phyloP scores from a whole-genome alignment of 2,113 vertebrate species.

The Balaeniceps rex region DNA sequence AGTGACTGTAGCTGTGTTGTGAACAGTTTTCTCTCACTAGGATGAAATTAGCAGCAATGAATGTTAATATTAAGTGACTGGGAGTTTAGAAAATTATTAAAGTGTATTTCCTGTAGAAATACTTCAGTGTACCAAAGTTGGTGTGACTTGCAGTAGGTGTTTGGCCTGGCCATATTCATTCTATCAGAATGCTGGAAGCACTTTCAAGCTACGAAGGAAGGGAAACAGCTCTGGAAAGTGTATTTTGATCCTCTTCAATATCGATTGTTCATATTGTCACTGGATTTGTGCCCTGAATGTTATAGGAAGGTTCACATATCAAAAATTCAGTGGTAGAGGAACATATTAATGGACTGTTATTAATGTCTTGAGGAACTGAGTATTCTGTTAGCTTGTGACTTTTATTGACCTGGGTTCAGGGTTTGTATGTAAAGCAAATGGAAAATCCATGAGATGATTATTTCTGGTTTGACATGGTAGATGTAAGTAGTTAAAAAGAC shows the following conservation, averaged over 20 bases:
- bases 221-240: neutral
- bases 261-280: neutral
- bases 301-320: neutral
- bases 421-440: neutral
- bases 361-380: neutral
- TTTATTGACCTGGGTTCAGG: neutral
- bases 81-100: neutral
- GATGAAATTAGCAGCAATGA: neutral
- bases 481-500: neutral
- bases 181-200: neutral
- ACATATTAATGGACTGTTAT: neutral
- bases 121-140: neutral
- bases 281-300: neutral
- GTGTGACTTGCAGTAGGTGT: neutral
- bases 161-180: neutral
- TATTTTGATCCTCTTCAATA: neutral
- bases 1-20: neutral
- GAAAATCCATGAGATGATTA: neutral
- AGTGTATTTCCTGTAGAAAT: neutral
- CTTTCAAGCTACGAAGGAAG: neutral
- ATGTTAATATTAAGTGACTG: neutral
- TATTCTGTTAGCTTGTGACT: neutral
- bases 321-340: neutral
- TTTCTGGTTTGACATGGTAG: neutral
- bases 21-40: neutral